Evolutionary conservation across 2,113 vertebrate genomes (phyloP), one percentile per base, ranked within the genome.

Genomic region (Craseonycteris thonglongyai): DNA sequence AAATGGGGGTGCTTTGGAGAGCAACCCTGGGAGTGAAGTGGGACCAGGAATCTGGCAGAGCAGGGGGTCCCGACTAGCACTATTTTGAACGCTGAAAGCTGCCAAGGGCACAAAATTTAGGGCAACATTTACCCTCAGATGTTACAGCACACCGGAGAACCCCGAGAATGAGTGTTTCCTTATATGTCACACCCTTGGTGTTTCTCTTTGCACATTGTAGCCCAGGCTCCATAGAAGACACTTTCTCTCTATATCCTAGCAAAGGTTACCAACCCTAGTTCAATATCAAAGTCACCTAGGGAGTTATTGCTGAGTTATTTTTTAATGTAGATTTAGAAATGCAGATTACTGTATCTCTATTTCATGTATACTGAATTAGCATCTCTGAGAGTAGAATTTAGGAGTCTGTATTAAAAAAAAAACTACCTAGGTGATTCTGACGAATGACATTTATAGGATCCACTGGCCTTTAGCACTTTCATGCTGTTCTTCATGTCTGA

Each of bases 361-460:
- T 89, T 94, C 40, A 86, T 82, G 65, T 86, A 86, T 30, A 72
- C 30, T 45, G 18, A 88, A 80, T 68, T 80, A 71, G 61, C 86
- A 80, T 93, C 28, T 81, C 45, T 92, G 61, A 94, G 72, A 12
- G 42, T 58, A 61, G 72, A 94, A 80, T 75, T 92, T 63, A 78
- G 38, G 56, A 82, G 68, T 4, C 14, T 75, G 35, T 42, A 33
- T 74, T 61, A 47, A 63, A 45, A 47, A 63, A 91, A 63, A n/a
- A 18, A 51, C 21, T 16, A 76, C 68, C 42, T 82, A 13, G 10
- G 45, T 72, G 45, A 51, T 88, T 93, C 13, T 30, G 13, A 74
- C 45, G 24, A 21, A 68, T 10, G 58, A 88, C 13, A 15, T 79
- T 5, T 88, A 61, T 75, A 91, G 42, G 45, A 80, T 38, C 38